These are phyloP conservation scores for Corbicula japonica DNA, from an alignment of 2,888 invertebrate species.

Conservation along the genomic window DNA sequence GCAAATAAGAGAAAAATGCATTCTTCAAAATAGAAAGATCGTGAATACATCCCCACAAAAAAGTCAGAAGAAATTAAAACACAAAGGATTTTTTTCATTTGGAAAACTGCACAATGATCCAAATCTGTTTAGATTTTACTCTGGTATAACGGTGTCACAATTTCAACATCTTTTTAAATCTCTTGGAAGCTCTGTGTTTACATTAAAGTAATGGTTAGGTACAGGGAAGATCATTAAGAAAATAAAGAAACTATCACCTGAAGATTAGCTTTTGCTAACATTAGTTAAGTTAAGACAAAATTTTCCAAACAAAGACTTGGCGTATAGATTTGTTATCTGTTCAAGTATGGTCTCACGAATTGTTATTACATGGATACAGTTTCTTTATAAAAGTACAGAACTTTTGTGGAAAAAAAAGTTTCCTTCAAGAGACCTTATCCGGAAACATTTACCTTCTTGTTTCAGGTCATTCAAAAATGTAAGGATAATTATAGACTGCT, in stretches of 20 bases:
- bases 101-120: neutral
- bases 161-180: constrained; percentile 17
- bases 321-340: constrained; percentile 30
- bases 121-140: constrained; percentile 21
- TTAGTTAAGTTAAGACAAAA: constrained; percentile 24
- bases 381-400: constrained; percentile 4
- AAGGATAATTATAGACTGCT: neutral
- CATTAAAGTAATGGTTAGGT: constrained; percentile 15
- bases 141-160: neutral
- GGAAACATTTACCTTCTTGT: constrained; percentile 2
- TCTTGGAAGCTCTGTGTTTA: constrained; percentile 16
- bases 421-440: neutral
- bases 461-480: constrained; percentile 7
- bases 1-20: constrained; percentile 21
- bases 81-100: neutral
- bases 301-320: constrained; percentile 33
- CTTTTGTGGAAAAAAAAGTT: neutral
- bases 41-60: too few species aligned
- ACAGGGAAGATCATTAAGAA: neutral
- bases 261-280: constrained; percentile 24
- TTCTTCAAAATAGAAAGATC: neutral
- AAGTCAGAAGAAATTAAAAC: neutral
- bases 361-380: constrained; percentile 34
- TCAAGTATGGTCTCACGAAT: constrained; percentile 20
- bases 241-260: constrained; percentile 20